These are phyloP conservation scores for Ophioninae sp. DNA, from an alignment of 2,888 invertebrate genomes.

Conservation along the genomic window DNA sequence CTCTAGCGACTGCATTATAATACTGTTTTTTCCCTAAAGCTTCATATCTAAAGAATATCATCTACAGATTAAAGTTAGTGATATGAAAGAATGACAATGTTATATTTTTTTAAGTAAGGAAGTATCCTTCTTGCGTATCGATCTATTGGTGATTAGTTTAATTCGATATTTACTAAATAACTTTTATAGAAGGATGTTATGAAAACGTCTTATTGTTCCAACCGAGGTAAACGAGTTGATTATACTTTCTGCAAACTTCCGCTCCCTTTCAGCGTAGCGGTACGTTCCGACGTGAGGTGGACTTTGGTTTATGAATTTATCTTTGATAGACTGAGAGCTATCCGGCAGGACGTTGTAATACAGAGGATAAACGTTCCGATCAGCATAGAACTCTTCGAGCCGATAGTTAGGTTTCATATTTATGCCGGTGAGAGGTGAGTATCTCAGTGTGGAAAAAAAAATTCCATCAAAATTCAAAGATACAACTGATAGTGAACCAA, in stretches of 20 bases:
- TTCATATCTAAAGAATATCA: too few species aligned
- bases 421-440: conserved; percentile 87
- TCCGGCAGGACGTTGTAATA: conserved; percentile 90
- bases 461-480: not conserved
- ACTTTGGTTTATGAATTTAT: conserved; percentile 87
- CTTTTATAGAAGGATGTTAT: not conserved
- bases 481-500: not conserved
- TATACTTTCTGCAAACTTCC: not conserved
- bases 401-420: conserved; percentile 88
- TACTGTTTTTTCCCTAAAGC: too few species aligned
- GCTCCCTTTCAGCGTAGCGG: conserved; percentile 78
- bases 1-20: too few species aligned
- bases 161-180: not conserved
- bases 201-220: not conserved
- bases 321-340: conserved; percentile 88
- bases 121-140: too few species aligned
- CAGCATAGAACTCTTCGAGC: conserved; percentile 86
- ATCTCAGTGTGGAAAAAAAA: not conserved
- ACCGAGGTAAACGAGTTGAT: not conserved
- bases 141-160: too few species aligned
- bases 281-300: conserved; percentile 81
- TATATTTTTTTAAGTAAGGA: too few species aligned
- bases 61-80: too few species aligned
- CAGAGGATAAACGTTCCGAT: conserved; percentile 84
- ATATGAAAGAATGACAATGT: too few species aligned